Evolutionary conservation across 1,140 invertebrate genomes (phyloP), one percentile per base, ranked within the genome.

Genomic region (Drosophila rhopaloa): DNA sequence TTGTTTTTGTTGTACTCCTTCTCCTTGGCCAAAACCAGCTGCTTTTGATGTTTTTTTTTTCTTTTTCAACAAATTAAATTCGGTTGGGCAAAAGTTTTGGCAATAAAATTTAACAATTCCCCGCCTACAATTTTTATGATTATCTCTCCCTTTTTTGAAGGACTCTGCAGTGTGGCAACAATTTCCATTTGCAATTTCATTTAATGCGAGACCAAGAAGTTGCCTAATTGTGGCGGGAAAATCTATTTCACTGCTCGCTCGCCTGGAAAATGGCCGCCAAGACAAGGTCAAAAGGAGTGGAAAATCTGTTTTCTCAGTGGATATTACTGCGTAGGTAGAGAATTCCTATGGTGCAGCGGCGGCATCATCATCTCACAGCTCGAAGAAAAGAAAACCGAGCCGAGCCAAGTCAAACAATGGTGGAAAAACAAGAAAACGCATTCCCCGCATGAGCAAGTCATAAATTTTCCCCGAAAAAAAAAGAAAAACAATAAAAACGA

Each of bases 71-170:
- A 88, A 88, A 88, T 89, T 83, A 88, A 88, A 88, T 89, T 84
- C 72, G 61, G 60, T 41, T 13, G 68, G 51, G 38, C 46, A 50
- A 81, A 72, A 61, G 79, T 83, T 89, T 84, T 88, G 54, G 68
- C 72, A 88, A 88, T 88, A 84, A 88, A 88, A 88, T 89, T 88
- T 84, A 89, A 88, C 84, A 89, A 80, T 89, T 81, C 68, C 55
- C 85, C 73, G 77, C 65, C 77, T 76, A 84, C 79, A 88, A 83
- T 81, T 89, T 88, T 89, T 88, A 88, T 75, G 80, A 68, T 88
- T 89, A 88, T 89, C 83, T 86, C 66, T 82, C 6, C 32, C 9
- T 19, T 19, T 19, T 76, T 79, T 60, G 58, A 32, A 73, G 66
- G 55, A 24, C 62, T 66, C 11, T 8, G 29, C 29, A 4, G 29